phyloP scores from a whole-genome alignment of 2,888 invertebrate species.

The Harpalus rubripes region DNA sequence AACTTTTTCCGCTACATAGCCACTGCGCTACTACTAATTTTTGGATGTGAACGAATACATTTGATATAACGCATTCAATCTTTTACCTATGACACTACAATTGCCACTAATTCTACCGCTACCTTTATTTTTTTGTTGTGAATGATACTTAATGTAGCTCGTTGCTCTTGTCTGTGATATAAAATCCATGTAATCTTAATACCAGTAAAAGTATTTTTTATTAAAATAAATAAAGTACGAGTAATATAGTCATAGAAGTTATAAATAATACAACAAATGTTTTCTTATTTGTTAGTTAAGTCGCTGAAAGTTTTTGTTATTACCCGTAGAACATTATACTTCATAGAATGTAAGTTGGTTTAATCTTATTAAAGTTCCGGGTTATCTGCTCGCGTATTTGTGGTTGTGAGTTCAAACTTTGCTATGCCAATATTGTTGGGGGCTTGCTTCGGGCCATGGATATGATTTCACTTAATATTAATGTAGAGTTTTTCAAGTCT shows the following conservation, averaged over 20 bases:
- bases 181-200: no score
- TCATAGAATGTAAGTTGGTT: constrained; percentile 45
- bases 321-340: constrained; percentile 53
- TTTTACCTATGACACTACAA: no score
- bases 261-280: constrained; percentile 45
- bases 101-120: no score
- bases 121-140: no score
- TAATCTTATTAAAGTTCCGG: constrained; percentile 59
- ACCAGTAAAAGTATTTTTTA: no score
- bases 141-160: no score
- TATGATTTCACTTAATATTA: constrained; percentile 60
- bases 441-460: constrained; percentile 10
- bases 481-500: constrained; percentile 46
- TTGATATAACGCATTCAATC: no score
- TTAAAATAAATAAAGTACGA: no score
- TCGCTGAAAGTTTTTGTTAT: constrained; percentile 49
- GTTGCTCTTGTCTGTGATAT: no score
- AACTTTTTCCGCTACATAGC: no score
- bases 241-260: not conserved
- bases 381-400: constrained; percentile 55
- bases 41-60: no score
- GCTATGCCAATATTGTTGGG: constrained; percentile 51
- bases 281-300: constrained; percentile 26
- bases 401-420: constrained; percentile 54
- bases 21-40: no score